These are phyloP conservation scores for Polydrusus tereticollis DNA, from an alignment of 2,888 invertebrate genomes.

Conservation along the genomic window DNA sequence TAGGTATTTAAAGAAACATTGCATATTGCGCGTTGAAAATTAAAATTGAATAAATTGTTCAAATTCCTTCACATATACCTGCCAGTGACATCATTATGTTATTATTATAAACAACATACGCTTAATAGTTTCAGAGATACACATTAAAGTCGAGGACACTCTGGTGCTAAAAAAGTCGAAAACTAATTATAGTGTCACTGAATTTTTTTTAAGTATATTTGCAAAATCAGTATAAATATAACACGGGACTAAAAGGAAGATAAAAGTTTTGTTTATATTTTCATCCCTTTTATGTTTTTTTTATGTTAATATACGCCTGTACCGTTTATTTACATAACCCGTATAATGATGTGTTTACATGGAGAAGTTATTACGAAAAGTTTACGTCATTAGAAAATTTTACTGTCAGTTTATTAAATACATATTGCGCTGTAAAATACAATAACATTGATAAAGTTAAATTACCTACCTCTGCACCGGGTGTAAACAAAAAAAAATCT, in stretches of 20 bases:
- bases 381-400: neutral
- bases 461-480: too few species aligned
- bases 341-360: constrained; percentile 1
- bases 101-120: constrained; percentile 37
- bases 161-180: constrained; percentile 9
- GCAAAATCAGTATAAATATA: neutral
- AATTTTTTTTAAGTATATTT: neutral
- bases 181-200: neutral
- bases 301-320: constrained; percentile 13
- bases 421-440: neutral
- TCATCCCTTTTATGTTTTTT: neutral
- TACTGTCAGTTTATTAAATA: neutral
- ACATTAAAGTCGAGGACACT: constrained; percentile 22
- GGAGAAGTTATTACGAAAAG: neutral
- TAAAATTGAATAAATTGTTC: constrained; percentile 27
- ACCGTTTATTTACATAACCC: constrained; percentile 9
- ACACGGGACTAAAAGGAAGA: neutral
- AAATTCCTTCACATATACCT: constrained; percentile 37
- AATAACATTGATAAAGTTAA: neutral
- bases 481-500: too few species aligned
- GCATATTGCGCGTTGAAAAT: constrained; percentile 24
- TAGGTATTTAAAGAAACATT: neutral
- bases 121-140: constrained; percentile 21
- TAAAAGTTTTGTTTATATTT: constrained; percentile 16
- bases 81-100: constrained; percentile 39